phyloP scores from a whole-genome alignment of 2,888 invertebrate species.

The Brassicogethes aeneus region DNA sequence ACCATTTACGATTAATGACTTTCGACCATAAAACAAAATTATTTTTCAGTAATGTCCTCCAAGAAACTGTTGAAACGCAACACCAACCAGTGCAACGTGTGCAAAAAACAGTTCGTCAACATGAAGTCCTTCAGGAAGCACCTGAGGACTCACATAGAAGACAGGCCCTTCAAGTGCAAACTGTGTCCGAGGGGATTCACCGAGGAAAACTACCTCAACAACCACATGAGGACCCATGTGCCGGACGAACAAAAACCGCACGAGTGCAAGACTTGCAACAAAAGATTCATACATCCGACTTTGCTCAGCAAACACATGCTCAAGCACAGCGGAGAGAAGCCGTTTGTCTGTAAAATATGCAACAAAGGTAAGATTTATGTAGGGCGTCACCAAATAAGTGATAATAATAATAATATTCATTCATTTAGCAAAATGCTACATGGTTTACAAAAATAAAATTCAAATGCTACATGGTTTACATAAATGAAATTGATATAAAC shows the following conservation, averaged over 20 bases:
- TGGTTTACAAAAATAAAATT: too few relatives aligned
- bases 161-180: slow-evolving; percentile 39
- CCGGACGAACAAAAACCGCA: slow-evolving; percentile 43
- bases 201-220: slow-evolving; percentile 41
- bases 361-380: too few relatives aligned
- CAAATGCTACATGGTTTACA: too few relatives aligned
- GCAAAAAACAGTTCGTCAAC: slow-evolving; percentile 41
- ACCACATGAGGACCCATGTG: slow-evolving; percentile 35
- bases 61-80: slow-evolving; percentile 36
- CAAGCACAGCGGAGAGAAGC: slow-evolving; percentile 42
- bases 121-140: slow-evolving; percentile 42
- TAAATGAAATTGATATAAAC: too few relatives aligned
- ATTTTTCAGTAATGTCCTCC: slow-evolving; percentile 19
- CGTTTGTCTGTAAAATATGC: slow-evolving; percentile 41
- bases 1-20: too few relatives aligned
- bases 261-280: slow-evolving; percentile 41
- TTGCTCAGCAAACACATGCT: slow-evolving; percentile 41
- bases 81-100: slow-evolving; percentile 39
- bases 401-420: too few relatives aligned
- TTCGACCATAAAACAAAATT: too few relatives aligned
- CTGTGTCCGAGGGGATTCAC: slow-evolving; percentile 38
- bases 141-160: slow-evolving; percentile 40
- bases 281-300: slow-evolving; percentile 41
- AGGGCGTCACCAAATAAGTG: too few relatives aligned
- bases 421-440: too few relatives aligned